Base-by-base conservation (phyloP, 2,888 invertebrate species). In the Torymus tubicola region DNA sequence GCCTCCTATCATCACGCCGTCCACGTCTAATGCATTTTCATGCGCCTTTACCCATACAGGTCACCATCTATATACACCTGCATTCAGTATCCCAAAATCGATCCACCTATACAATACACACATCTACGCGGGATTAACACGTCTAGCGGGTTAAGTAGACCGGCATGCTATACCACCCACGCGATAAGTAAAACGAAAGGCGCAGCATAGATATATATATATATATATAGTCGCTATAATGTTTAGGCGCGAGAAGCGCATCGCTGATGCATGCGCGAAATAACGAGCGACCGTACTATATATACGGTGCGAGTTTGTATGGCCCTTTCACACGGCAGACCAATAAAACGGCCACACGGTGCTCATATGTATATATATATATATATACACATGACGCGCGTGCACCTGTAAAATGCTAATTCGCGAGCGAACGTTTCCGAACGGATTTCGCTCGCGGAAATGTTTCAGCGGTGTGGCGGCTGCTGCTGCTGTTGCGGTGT, bases 391-490 rank as follows among this genome's bases (percentile, higher is more conserved):
- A 52, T 63, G 63, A 57, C 60, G 12, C 31, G 71, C 13, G 65
- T 83, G 86, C 81, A 84, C 84, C 87, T 86, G 87, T 88, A 89
- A 90, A 90, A 89, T 89, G 89, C 87, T 89, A 89, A 90, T 90
- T 87, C 82, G 58, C 42, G 61, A 24, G 8, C 53, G 69, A 14
- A 86, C 86, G 84, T 88, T 86, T 86, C 83, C 87, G 85, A 87
- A 86, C 86, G 84, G 83, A 86, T 87, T 88, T 87, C 86, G 84
- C 85, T 83, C 83, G 83, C 86, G 85, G 86, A 87, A 86, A 86
- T 85, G 84, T 84, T 85, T 84, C 85, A 84, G 83, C 76, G 31
- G 3, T 31, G 42, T 8, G 42, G 42, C 0, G 42, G 42, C 4
- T 0, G 5, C 5, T 3, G 31, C 31, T 31, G 31, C 31, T 31